Evolutionary conservation across 2,888 invertebrate genomes (phyloP), one percentile per base, ranked within the genome.

Genomic region (Acrobasis repandana): DNA sequence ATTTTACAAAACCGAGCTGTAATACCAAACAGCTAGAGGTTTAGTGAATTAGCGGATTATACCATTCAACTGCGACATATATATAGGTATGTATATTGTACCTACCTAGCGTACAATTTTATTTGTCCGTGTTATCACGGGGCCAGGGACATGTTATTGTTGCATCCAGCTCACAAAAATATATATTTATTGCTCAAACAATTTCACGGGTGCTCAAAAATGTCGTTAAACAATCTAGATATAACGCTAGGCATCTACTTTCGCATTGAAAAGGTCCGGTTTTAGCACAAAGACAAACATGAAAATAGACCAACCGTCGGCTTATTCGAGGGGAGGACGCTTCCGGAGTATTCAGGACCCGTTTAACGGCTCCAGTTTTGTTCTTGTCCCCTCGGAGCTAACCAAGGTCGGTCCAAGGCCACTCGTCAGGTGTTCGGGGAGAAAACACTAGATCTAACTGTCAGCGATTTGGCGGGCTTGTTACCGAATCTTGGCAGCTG

Each of bases 301-400:
- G 65, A 70, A 69, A 70, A 71, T 68, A 68, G 67, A 69, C 69
- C 67, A 71, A 65, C 72, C 67, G 68, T 61, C 69, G 62, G 66
- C 50, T 56, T 65, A 58, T 69, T 65, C 67, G 61, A 70, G 72
- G 73, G 76, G 73, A 66, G 70, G 65, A 62, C 62, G 73, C 66
- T 78, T 79, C 78, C 79, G 79, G 72, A 69, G 63, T 66, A 73
- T 77, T 78, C 70, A 72, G 61, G 74, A 75, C 76, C 67, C 66
- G 79, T 75, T 77, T 76, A 78, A 78, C 79, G 78, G 76, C 74
- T 56, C 28, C 63, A 48, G 59, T 28, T 28, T 28, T 43, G 43
- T 14, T 65, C 63, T 69, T 71, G 70, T 71, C 65, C 69, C 65
- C 60, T 58, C 58, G 63, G 61, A 60, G 61, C 61, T 60, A 61